Evolutionary conservation across 2,113 vertebrate species (phyloP).

Genomic region (Tetraodon nigroviridis): DNA sequence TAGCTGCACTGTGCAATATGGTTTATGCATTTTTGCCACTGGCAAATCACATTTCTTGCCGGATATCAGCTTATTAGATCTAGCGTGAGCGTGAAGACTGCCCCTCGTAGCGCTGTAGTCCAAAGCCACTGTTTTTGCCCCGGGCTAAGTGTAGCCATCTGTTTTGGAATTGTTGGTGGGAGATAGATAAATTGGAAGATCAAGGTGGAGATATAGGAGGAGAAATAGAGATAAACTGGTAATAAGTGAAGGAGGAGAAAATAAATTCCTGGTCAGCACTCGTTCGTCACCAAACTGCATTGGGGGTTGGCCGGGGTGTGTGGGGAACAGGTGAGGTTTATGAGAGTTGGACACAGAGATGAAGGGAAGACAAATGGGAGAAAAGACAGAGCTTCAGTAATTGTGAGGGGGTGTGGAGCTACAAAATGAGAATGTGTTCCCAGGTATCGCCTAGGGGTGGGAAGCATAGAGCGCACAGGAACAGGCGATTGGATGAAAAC

Average conservation of each 20-base stretch:
- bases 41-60: constrained; percentile 52
- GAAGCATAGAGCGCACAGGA: constrained; percentile 25
- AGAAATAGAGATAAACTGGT: constrained; percentile 8
- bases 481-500: constrained; percentile 46
- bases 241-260: constrained; percentile 24
- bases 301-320: neutral
- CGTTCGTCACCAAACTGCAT: neutral
- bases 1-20: constrained; percentile 52
- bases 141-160: constrained; percentile 70
- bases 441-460: constrained; percentile 48
- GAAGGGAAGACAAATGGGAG: constrained; percentile 31
- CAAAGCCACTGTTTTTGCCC: constrained; percentile 68
- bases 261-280: constrained; percentile 40
- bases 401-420: constrained; percentile 37
- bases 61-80: constrained; percentile 68
- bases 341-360: constrained; percentile 32
- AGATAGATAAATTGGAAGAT: constrained; percentile 63
- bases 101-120: constrained; percentile 53
- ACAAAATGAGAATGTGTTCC: constrained; percentile 47
- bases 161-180: constrained; percentile 65
- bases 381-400: constrained; percentile 34
- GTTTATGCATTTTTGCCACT: constrained; percentile 63
- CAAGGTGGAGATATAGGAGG: constrained; percentile 53
- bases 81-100: constrained; percentile 53
- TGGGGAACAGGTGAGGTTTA: constrained; percentile 1